Evolutionary conservation across 2,888 invertebrate species (phyloP).

Genomic region (Drosophila quasianomalipes): DNA sequence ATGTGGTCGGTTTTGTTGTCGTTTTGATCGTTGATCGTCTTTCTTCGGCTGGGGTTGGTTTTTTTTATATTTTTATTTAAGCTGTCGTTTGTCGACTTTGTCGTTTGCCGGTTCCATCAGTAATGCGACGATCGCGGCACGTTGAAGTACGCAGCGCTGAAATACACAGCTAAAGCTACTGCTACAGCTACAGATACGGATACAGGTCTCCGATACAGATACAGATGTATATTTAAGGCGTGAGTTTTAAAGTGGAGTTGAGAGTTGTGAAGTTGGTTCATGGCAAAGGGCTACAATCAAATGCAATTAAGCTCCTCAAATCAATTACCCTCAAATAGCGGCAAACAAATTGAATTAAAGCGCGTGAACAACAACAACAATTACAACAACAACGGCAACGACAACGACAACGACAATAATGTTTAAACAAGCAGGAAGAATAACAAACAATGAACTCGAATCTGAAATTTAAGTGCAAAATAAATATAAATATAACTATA

Average conservation of each 20-base stretch:
- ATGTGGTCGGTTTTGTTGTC: slow-evolving; percentile 16
- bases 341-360: slow-evolving; percentile 73
- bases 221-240: slow-evolving; percentile 17
- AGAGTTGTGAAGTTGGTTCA: slow-evolving; percentile 16
- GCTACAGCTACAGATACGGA: slow-evolving; percentile 1
- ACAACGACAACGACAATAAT: slow-evolving; percentile 20
- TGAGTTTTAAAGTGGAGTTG: slow-evolving; percentile 29
- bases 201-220: slow-evolving; percentile 1
- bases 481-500: neutral
- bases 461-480: neutral
- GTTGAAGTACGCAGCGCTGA: slow-evolving; percentile 63
- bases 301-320: slow-evolving; percentile 76
- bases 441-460: neutral
- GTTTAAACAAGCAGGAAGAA: neutral
- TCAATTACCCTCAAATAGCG: slow-evolving; percentile 62
- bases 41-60: slow-evolving; percentile 65
- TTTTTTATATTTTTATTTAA: slow-evolving; percentile 39
- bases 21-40: slow-evolving; percentile 59
- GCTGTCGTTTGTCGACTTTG: slow-evolving; percentile 34
- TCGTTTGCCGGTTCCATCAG: slow-evolving; percentile 72
- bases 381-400: slow-evolving; percentile 41
- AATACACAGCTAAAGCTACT: slow-evolving; percentile 8
- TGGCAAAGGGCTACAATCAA: slow-evolving; percentile 61
- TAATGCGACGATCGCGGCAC: slow-evolving; percentile 81
- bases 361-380: slow-evolving; percentile 63